Conservation (phyloP, 2,113 vertebrate genomes). For the Bos taurus region DNA sequence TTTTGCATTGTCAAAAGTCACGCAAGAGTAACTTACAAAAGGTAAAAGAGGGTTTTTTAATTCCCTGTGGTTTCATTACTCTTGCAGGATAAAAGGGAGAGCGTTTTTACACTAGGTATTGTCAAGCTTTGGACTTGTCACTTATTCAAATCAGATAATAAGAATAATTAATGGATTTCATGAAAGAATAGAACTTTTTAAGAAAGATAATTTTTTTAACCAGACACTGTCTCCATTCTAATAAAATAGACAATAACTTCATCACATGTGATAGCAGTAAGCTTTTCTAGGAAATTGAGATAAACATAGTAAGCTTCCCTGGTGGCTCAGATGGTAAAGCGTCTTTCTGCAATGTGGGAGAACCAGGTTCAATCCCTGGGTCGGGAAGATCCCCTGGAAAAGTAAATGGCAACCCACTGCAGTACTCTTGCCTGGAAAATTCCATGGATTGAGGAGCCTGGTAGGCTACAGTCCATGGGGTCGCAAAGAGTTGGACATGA, state of each 20-base stretch:
- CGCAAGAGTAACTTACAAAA: neutral
- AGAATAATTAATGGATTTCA: neutral
- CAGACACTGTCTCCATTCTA: neutral
- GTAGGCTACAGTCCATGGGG: neutral
- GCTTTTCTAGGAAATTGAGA: neutral
- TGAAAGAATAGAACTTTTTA: neutral
- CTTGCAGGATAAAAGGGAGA: neutral
- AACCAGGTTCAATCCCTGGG: accelerated
- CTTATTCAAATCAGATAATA: slow-evolving; percentile 5
- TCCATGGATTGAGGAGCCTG: neutral
- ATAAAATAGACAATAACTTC: neutral
- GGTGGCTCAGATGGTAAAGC: accelerated
- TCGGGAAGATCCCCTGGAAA: neutral
- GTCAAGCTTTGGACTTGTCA: neutral
- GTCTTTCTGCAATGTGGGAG: neutral
- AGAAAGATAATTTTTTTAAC: slow-evolving; percentile 7
- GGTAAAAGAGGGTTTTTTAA: neutral
- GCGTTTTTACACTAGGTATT: neutral
- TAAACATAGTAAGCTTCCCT: neutral
- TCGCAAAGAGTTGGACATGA: accelerated
- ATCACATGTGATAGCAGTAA: neutral
- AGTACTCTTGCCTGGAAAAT: neutral
- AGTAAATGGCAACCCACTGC: neutral
- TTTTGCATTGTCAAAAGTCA: neutral
- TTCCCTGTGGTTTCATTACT: neutral